phyloP scores from a whole-genome alignment of 2,888 invertebrate genomes.

The Dicranocentrus wangi region DNA sequence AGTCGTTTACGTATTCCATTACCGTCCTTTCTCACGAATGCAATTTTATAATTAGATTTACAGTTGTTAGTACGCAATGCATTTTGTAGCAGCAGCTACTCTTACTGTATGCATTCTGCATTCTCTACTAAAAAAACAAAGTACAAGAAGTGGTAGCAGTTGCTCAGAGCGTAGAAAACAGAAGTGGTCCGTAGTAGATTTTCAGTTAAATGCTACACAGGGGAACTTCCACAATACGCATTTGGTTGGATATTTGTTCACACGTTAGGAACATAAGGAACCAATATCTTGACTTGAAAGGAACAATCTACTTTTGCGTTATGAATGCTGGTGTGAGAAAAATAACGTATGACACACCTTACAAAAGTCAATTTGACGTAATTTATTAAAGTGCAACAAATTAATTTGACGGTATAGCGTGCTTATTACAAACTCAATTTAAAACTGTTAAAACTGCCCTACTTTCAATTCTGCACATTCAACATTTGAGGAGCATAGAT shows the following conservation, averaged over 20 bases:
- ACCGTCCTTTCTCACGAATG: constrained; percentile 55
- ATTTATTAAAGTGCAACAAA: constrained; percentile 3
- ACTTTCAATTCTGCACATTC: neutral
- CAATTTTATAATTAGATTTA: constrained; percentile 50
- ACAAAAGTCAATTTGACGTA: neutral
- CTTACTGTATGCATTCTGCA: neutral
- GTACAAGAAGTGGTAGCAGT: no score
- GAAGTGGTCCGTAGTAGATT: constrained; percentile 3
- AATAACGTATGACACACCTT: neutral
- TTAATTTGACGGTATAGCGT: constrained; percentile 10
- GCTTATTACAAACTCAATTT: neutral
- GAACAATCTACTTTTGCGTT: no score
- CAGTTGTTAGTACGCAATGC: constrained; percentile 2
- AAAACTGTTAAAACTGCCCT: constrained; percentile 1
- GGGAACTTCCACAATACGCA: neutral
- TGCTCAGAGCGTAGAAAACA: no score
- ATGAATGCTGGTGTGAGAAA: no score
- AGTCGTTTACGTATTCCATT: constrained; percentile 39
- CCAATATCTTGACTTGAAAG: neutral
- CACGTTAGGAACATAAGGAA: neutral
- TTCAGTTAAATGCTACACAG: neutral
- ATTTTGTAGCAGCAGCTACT: neutral
- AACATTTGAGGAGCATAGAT: neutral
- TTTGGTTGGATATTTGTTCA: no score
- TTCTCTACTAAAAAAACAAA: no score